Base-by-base conservation (phyloP, 2,113 vertebrate species). In the Cygnus buccinator region DNA sequence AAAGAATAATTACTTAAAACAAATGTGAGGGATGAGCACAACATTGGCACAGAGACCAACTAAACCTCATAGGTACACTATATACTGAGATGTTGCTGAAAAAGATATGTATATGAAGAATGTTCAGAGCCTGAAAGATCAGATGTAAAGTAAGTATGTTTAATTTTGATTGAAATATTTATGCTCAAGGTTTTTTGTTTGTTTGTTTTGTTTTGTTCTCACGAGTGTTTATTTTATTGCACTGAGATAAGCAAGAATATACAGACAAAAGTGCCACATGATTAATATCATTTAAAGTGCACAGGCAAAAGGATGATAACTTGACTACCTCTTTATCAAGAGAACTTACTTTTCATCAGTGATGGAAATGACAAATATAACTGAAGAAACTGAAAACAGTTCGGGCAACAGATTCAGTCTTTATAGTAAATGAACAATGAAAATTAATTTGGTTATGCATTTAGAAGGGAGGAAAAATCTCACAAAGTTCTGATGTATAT, bases 1-100 rank as follows among this genome's bases (percentile, higher is more conserved):
- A 75, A 13, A 0, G 39, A 3, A 8, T 16, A 22, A 29, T 46
- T 78, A 50, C 23, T 7, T 33, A 4, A 29, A 46, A 37, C 1
- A 37, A 68, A 73, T 28, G 2, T 17, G 16, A 13, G 2, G 1
- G 0, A 29, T 33, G 2, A 66, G 3, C 3, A 58, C 4, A 67
- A 23, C 57, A 58, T 29, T 23, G 3, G 1, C 8, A 39, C 33
- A 54, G 13, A 57, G 11, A 35, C 21, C 9, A 33, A 33, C 33
- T 35, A 58, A 58, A 48, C n/a, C 22, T 1, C 89, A 71, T n/a
- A 70, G 25, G 18, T 70, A 54, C 4, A 29, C 17, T 67, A 6
- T 18, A 23, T 46, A 33, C 7, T 50, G 23, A 39, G 12, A 3
- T 81, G 6, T 20, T 89, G 59, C 19, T 65, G 48, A 70, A 77